Base-by-base conservation (phyloP, 2,797 vertebrate species). In the Mormyrus proboscirostris region DNA sequence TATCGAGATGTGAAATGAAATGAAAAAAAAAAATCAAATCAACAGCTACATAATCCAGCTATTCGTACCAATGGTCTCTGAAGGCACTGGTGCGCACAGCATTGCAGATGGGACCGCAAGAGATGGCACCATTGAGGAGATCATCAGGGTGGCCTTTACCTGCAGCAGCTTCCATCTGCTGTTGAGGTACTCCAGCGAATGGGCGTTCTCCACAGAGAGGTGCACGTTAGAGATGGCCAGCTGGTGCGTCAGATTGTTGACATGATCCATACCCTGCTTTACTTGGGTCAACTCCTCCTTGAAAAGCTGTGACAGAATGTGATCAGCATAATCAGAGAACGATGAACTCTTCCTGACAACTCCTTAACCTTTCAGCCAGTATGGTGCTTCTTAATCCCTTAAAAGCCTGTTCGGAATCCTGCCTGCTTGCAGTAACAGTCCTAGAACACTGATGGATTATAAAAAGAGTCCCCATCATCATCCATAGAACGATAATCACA, bases 141-240 rank as follows among this genome's bases (percentile, higher is more conserved):
- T 5, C 25, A 4, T 59, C 14, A 25, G 47, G 14, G 49, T 19
- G 44, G 50, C 0, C 25, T 38, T 57, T 93, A 97, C 96, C 96
- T 97, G 96, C 55, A 97, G 94, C 91, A 95, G 95, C 89, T 96
- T 96, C 96, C 96, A 97, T 14, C 94, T 94, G 0, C 89, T 91
- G 90, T 96, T 97, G 92, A 97, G 95, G 90, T 96, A 95, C 90
- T 97, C 96, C 93, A 97, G 93, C 29, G 91, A 91, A 0, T 93
- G 94, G 9, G 96, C 96, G 73, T 95, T 97, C 89, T 97, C 95
- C 94, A 96, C 94, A 87, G 96, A 96, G 55, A 97, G 93, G 86
- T 96, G 96, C 7, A 97, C 96, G 83, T 96, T 95, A 12, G 96
- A 96, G 91, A 97, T 95, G 83, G 96, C 96, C 44, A 97, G 94